Conservation (phyloP, 2,113 vertebrate genomes). For the Misgurnus mizolepis region DNA sequence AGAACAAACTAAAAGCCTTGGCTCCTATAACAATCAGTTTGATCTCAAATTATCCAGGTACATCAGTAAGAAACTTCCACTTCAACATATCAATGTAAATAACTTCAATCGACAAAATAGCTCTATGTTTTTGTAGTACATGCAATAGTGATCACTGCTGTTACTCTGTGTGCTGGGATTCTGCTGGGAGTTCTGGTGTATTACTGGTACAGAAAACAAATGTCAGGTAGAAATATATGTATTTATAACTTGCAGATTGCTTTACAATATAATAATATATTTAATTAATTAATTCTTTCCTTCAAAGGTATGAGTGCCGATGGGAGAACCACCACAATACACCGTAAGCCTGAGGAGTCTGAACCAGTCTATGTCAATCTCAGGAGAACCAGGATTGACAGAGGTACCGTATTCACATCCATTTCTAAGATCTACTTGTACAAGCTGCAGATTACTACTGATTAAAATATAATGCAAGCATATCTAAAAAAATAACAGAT, state of each 20-base stretch:
- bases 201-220: constrained; percentile 27
- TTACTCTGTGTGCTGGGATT: constrained; percentile 3
- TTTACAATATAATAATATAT: background rate
- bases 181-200: constrained; percentile 22
- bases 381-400: background rate
- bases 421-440: background rate
- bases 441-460: too few species aligned
- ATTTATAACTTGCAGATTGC: background rate
- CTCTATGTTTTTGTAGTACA: background rate
- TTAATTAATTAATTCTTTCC: background rate
- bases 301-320: background rate
- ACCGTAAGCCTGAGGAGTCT: background rate
- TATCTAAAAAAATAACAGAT: too few species aligned
- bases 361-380: constrained; percentile 31
- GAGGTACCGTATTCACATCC: constrained; percentile 20
- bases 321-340: background rate
- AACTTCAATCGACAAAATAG: background rate
- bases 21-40: constrained; percentile 13
- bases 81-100: background rate
- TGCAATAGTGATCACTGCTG: background rate
- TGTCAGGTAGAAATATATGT: constrained; percentile 21
- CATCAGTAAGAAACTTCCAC: background rate
- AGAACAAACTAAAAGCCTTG: constrained; percentile 37
- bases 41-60: background rate
- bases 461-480: too few species aligned